phyloP scores from a whole-genome alignment of 2,888 invertebrate species.

The Luffia ferchaultella region DNA sequence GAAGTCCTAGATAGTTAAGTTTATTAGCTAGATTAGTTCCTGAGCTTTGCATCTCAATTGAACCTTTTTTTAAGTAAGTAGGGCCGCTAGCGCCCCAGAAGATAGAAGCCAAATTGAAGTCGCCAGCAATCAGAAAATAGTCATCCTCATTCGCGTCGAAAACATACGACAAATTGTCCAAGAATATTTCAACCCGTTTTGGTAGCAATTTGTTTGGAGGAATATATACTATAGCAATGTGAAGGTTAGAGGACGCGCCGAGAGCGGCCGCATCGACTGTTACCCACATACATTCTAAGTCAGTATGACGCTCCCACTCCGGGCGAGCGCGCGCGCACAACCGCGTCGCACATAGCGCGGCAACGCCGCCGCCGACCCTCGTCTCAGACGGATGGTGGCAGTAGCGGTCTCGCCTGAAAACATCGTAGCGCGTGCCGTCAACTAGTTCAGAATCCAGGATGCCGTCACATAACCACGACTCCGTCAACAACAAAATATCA shows the following conservation, averaged over 20 bases:
- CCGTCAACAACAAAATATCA: background rate
- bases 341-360: background rate
- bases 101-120: too few species aligned
- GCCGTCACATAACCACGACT: background rate
- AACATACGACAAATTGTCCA: background rate
- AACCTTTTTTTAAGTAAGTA: too few species aligned
- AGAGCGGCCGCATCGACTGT: too few species aligned
- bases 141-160: too few species aligned
- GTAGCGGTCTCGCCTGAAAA: background rate
- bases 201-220: conserved; percentile 1
- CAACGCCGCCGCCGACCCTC: background rate
- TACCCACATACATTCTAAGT: too few species aligned
- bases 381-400: background rate
- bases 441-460: conserved; percentile 2
- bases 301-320: background rate
- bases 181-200: background rate
- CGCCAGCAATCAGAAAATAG: too few species aligned
- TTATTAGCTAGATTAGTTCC: too few species aligned
- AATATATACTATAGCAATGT: conserved; percentile 1
- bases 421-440: background rate
- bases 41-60: too few species aligned
- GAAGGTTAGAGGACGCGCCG: background rate
- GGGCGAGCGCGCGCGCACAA: background rate
- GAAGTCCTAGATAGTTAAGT: too few species aligned
- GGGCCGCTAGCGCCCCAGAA: too few species aligned